Evolutionary conservation across 2,113 vertebrate species (phyloP).

Genomic region (Lontra canadensis): DNA sequence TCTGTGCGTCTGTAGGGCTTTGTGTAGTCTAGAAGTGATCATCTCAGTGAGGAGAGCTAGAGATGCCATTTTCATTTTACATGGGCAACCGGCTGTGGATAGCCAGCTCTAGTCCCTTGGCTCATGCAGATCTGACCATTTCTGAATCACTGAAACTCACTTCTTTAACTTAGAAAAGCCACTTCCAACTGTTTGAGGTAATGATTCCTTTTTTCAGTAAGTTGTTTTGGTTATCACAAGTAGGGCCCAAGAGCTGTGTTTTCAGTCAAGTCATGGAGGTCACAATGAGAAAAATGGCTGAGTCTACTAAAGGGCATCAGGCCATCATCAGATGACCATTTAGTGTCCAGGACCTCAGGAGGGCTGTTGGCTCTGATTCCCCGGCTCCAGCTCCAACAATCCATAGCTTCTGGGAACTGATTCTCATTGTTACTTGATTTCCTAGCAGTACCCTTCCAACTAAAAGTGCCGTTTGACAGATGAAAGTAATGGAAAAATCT

Average conservation of each 20-base stretch:
- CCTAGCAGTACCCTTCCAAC: not conserved
- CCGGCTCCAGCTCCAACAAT: not conserved
- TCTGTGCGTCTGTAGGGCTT: not conserved
- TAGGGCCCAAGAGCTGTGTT: slow-evolving; percentile 1
- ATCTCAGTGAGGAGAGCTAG: not conserved
- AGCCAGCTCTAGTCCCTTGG: not conserved
- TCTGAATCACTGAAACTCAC: slow-evolving; percentile 20
- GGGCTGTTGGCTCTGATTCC: not conserved
- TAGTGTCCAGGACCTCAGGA: not conserved
- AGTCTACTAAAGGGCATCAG: slow-evolving; percentile 5
- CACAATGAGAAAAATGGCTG: not conserved
- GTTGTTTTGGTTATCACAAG: slow-evolving; percentile 43
- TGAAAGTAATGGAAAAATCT: slow-evolving; percentile 24
- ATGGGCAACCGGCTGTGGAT: not conserved
- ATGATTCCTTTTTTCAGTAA: slow-evolving; percentile 16
- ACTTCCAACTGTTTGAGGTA: slow-evolving; percentile 17
- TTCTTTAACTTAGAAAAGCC: not conserved
- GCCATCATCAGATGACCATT: not conserved
- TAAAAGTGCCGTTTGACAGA: not conserved
- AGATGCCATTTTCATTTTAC: slow-evolving; percentile 28
- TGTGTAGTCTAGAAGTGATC: not conserved
- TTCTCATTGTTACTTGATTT: slow-evolving; percentile 38
- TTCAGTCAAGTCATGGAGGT: not conserved
- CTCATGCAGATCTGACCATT: slow-evolving; percentile 10
- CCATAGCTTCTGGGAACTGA: slow-evolving; percentile 10